These are phyloP conservation scores for Chrysemys picta DNA, from an alignment of 2,113 vertebrate genomes.

Conservation along the genomic window DNA sequence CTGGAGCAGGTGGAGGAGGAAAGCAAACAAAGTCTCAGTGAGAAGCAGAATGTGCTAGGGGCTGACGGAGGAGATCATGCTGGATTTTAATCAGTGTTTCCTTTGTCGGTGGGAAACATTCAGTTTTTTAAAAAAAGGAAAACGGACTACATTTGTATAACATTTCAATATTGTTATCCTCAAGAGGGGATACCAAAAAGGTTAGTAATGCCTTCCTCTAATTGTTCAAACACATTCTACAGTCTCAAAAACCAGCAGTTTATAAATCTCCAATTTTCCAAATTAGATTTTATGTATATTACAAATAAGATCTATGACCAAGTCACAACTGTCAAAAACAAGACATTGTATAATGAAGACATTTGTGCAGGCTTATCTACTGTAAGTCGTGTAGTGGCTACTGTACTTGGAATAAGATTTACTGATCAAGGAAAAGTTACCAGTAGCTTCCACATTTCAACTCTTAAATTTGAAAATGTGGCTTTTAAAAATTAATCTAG, in stretches of 20 bases:
- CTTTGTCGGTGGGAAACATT: background rate
- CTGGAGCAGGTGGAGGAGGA: background rate
- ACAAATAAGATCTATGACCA: background rate
- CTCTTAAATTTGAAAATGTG: background rate
- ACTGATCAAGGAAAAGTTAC: background rate
- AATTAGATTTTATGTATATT: background rate
- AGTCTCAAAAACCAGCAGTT: background rate
- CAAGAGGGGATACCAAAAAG: background rate
- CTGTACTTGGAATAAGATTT: background rate
- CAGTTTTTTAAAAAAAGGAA: background rate
- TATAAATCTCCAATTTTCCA: background rate
- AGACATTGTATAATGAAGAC: background rate
- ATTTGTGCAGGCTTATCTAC: background rate
- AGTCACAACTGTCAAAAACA: no score
- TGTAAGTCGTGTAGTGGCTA: background rate
- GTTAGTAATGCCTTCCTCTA: background rate
- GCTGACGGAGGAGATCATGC: background rate
- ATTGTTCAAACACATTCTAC: background rate
- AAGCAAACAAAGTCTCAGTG: background rate
- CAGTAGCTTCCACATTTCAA: background rate
- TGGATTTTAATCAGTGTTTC: background rate
- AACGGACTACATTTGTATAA: background rate
- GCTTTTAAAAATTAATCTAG: background rate
- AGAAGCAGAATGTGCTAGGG: background rate
- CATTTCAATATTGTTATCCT: background rate